These are phyloP conservation scores for Sebastes schlegelii DNA, from an alignment of 2,113 vertebrate species.

Conservation along the genomic window DNA sequence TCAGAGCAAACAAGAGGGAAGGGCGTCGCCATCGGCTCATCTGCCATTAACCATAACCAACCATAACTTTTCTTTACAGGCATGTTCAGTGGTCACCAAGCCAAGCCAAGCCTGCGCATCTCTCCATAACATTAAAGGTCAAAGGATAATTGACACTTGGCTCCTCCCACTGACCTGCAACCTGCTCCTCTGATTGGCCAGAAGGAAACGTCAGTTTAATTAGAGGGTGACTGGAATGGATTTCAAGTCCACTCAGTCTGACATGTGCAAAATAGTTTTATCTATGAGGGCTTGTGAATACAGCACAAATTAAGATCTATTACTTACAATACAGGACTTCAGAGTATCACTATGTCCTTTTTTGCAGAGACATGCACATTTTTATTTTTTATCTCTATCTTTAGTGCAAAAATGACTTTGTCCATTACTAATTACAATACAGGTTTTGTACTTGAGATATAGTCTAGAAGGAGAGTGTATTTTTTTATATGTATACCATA, in stretches of 20 bases:
- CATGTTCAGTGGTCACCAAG: too few relatives aligned
- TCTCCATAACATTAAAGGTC: background rate
- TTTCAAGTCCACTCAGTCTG: background rate
- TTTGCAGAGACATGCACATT: background rate
- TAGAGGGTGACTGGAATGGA: too few relatives aligned
- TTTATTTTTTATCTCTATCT: background rate
- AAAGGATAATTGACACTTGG: background rate
- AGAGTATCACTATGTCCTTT: background rate
- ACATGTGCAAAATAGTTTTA: background rate
- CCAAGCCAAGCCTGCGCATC: too few relatives aligned
- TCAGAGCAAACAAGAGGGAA: background rate
- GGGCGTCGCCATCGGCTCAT: background rate
- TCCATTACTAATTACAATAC: background rate
- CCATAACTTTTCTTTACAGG: background rate
- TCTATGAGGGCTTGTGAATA: background rate
- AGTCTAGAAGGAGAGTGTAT: too few relatives aligned
- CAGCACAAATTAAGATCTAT: background rate
- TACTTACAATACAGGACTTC: background rate
- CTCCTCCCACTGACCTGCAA: background rate
- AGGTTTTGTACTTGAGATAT: background rate
- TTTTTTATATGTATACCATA: too few relatives aligned
- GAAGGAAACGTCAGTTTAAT: background rate
- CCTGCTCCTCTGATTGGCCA: constrained; percentile 6
- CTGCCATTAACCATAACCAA: background rate
- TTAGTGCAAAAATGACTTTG: background rate